Conservation (phyloP, 2,113 vertebrate species). For the Panthera leo region DNA sequence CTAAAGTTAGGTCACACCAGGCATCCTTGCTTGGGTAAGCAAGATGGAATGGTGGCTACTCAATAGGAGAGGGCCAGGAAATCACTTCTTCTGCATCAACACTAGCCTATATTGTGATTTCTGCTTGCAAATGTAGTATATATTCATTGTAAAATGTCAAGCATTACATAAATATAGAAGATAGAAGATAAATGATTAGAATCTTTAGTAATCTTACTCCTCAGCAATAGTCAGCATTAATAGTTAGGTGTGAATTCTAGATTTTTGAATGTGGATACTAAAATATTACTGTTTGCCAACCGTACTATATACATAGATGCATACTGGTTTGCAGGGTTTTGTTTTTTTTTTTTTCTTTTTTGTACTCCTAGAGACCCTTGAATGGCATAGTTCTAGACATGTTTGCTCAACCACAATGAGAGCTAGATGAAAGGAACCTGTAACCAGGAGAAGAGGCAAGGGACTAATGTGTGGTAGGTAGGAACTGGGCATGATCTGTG, state of each 20-base stretch:
- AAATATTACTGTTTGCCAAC: conserved; percentile 18
- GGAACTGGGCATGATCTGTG: not conserved
- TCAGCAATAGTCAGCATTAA: not conserved
- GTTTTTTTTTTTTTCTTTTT: not conserved
- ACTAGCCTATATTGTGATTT: not conserved
- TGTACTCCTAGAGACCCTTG: not conserved
- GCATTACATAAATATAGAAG: not conserved
- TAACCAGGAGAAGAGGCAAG: not conserved
- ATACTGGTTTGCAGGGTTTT: not conserved
- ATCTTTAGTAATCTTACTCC: not conserved
- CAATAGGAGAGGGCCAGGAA: not conserved
- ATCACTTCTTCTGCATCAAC: not conserved
- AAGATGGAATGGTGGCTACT: not conserved
- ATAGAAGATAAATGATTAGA: not conserved
- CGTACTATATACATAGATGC: not conserved
- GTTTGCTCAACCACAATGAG: not conserved
- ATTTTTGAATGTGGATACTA: not conserved
- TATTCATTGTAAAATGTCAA: not conserved
- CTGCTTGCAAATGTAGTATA: not conserved
- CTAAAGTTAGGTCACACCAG: not conserved
- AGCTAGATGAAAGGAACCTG: not conserved
- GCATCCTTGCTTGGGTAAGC: not conserved
- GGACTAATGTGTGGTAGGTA: not conserved
- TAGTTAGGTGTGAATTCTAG: not conserved
- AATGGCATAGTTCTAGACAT: not conserved